Conservation (phyloP, 2,113 vertebrate species). For the Bujurquina vittata region DNA sequence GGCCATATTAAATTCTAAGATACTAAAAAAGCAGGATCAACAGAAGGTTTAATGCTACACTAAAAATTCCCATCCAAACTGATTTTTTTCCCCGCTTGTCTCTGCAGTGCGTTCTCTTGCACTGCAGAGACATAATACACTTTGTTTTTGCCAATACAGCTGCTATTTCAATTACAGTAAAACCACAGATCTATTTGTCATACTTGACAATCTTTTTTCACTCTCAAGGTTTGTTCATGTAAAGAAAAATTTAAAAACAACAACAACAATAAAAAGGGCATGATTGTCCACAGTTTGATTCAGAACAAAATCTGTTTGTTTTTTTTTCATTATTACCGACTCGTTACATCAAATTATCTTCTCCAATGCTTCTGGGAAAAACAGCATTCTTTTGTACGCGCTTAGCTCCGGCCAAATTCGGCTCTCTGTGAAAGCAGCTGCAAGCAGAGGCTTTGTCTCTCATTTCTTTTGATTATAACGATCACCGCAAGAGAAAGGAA, state of each 20-base stretch:
- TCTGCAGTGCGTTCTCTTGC: conserved; percentile 4
- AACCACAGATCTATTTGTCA: conserved; percentile 42
- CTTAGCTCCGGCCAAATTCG: conserved; percentile 16
- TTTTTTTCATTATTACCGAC: background rate
- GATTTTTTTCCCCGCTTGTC: fast-evolving
- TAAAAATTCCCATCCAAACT: background rate
- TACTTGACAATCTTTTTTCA: conserved; percentile 53
- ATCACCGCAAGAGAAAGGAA: conserved; percentile 20
- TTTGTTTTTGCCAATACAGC: conserved; percentile 31
- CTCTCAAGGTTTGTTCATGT: background rate
- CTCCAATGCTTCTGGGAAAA: background rate
- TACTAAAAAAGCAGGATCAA: background rate
- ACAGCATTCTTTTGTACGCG: conserved; percentile 13
- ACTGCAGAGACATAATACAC: conserved; percentile 26
- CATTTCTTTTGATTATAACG: conserved; percentile 28
- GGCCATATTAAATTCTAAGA: background rate
- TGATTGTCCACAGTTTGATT: background rate
- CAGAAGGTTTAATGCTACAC: background rate
- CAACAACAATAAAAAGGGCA: background rate
- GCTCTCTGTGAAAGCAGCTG: conserved; percentile 10
- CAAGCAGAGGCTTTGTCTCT: background rate
- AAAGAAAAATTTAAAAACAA: background rate
- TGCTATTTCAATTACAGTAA: conserved; percentile 35
- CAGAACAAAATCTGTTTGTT: conserved; percentile 1
- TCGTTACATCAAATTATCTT: conserved; percentile 23